Conservation (phyloP, 2,888 invertebrate species). For the Idaea aversata region DNA sequence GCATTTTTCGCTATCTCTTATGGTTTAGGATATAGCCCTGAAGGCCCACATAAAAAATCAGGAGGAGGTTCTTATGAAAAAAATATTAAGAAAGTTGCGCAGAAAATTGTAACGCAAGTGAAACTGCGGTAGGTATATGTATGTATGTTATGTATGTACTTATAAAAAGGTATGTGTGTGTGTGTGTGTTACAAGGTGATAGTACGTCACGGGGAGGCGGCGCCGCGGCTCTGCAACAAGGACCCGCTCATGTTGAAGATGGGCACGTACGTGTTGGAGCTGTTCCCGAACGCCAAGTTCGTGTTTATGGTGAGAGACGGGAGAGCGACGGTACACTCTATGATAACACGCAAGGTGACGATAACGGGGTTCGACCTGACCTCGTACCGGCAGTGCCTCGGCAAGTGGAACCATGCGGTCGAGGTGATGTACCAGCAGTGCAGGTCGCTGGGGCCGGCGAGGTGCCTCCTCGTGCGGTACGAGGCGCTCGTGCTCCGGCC, state of each 20-base stretch:
- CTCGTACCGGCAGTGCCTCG: constrained; percentile 96
- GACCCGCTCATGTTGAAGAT: constrained; percentile 99
- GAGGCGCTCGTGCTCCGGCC: constrained; percentile 98
- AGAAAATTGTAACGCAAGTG: neutral
- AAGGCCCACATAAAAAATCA: too few species aligned
- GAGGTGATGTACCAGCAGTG: constrained; percentile 97
- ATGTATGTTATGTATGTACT: too few species aligned
- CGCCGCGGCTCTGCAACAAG: constrained; percentile 97
- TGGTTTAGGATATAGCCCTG: too few species aligned
- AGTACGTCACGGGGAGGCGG: constrained; percentile 96
- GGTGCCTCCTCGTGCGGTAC: constrained; percentile 95
- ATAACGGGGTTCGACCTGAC: constrained; percentile 97
- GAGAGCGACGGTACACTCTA: constrained; percentile 98
- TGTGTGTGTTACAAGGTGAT: constrained; percentile 76
- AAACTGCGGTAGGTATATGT: neutral
- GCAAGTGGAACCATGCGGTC: constrained; percentile 98
- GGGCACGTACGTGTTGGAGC: constrained; percentile 93
- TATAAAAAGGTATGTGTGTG: neutral
- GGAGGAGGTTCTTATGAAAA: too few species aligned
- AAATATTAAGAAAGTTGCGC: too few species aligned
- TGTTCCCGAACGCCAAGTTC: constrained; percentile 99
- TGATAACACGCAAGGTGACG: constrained; percentile 94
- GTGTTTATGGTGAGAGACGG: constrained; percentile 99
- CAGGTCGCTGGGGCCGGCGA: constrained; percentile 86
- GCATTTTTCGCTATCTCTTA: too few species aligned